Evolutionary conservation across 2,888 invertebrate species (phyloP).

Genomic region (Acrobasis suavella): DNA sequence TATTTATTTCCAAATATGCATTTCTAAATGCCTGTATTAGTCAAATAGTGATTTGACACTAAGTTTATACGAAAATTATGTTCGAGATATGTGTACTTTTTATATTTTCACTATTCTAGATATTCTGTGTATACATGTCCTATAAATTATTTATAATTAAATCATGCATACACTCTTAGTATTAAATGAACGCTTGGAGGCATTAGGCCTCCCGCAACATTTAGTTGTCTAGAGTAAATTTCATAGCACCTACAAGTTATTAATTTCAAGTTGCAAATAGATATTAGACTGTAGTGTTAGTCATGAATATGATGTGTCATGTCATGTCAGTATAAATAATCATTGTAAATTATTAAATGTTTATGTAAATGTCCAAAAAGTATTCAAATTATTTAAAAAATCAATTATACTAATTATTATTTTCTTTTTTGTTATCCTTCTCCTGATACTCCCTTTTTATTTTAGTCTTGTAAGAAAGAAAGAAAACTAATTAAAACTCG

Average conservation of each 20-base stretch:
- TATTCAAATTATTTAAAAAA: conserved; percentile 83
- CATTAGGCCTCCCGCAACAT: conserved; percentile 69
- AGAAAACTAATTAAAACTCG: too few species aligned
- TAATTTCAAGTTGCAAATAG: conserved; percentile 78
- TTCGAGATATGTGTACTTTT: conserved; percentile 51
- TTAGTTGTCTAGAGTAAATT: conserved; percentile 77
- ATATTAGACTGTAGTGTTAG: conserved; percentile 75
- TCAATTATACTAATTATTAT: conserved; percentile 74
- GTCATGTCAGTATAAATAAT: conserved; percentile 82
- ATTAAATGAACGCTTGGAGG: conserved; percentile 71
- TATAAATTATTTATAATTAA: conserved; percentile 78
- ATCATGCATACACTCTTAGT: conserved; percentile 81
- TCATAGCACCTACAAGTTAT: conserved; percentile 77
- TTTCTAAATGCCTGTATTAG: conserved; percentile 66
- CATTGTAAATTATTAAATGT: conserved; percentile 83
- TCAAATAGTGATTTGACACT: conserved; percentile 54
- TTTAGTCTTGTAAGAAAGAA: conserved; percentile 28
- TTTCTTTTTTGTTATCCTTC: conserved; percentile 74
- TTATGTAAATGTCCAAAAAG: conserved; percentile 83
- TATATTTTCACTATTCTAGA: conserved; percentile 57
- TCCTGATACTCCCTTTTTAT: conserved; percentile 44
- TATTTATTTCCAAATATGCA: conserved; percentile 70
- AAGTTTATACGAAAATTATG: conserved; percentile 48
- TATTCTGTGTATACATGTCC: conserved; percentile 72
- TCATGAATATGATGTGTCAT: conserved; percentile 79